Base-by-base conservation (phyloP, 1,140 invertebrate species). In the Drosophila melanica region DNA sequence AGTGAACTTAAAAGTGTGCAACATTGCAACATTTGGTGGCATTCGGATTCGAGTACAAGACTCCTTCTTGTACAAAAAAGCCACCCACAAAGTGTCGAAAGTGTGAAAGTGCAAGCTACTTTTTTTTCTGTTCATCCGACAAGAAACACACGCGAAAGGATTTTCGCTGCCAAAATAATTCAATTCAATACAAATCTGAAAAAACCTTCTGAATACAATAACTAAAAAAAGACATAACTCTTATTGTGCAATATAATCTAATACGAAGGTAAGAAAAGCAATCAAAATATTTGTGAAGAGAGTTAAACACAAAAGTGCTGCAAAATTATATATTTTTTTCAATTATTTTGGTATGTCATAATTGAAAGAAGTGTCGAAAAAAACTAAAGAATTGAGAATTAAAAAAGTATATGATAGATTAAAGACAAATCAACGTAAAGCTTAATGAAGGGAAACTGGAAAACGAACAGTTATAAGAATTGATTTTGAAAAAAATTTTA, bases 1-100 rank as follows among this genome's bases (percentile, higher is more conserved):
- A 77, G 75, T 74, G 70, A 77, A 68, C 75, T 75, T 14, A 16
- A 54, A 57, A 70, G 64, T 73, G 64, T 73, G 64, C 55, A 58
- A 58, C 41, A 58, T 58, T 73, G 70, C 64, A 72, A 66, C 60
- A 71, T 64, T 57, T 66, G 62, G 35, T 57, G 67, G 41, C 58
- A 66, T 54, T 55, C 41, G 54, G 35, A 67, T 59, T 39, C 37
- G 60, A 63, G 48, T 53, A 30, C 23, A 12, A 53, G 14, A 33
- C 60, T 33, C 45, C 35, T 70, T 41, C 66, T 69, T 50, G 44
- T 48, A 20, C 45, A 12, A 27, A 50, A 63, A 11, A 14, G 23
- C 27, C 27, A 27, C 20, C 41, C 9, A 67, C 63, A 51, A 63
- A 73, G 65, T 63, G 57, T 44, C 66, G 18, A 69, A 50, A 62